These are phyloP conservation scores for Rhagium mordax DNA, from an alignment of 2,888 invertebrate genomes.

Conservation along the genomic window DNA sequence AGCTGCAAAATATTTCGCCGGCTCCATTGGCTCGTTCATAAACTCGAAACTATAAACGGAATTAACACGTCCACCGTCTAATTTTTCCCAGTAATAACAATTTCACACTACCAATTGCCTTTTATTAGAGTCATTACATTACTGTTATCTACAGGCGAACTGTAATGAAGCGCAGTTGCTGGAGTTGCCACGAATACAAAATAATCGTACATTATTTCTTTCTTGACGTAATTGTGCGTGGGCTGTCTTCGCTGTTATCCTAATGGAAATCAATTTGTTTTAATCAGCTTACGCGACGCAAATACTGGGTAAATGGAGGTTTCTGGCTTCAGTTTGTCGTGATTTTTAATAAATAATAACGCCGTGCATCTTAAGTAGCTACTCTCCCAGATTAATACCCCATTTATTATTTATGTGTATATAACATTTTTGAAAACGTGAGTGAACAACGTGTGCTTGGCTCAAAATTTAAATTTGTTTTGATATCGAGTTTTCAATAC, in stretches of 20 bases:
- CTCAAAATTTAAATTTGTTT: no score
- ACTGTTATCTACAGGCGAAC: neutral
- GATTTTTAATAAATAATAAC: neutral
- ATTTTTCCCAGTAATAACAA: neutral
- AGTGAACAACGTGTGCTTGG: no score
- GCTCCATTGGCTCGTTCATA: neutral
- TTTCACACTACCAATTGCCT: neutral
- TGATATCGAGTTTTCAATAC: no score
- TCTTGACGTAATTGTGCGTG: conserved; percentile 28
- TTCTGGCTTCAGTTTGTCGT: neutral
- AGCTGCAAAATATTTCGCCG: neutral
- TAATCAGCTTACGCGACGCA: conserved; percentile 11
- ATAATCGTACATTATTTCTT: conserved; percentile 16
- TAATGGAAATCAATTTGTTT: conserved; percentile 37
- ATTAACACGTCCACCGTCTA: neutral
- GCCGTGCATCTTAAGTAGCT: no score
- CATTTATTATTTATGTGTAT: no score
- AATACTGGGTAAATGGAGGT: neutral
- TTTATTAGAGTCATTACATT: neutral
- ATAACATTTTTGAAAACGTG: no score
- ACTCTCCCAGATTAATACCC: no score
- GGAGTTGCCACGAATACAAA: neutral
- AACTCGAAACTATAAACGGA: conserved; percentile 2
- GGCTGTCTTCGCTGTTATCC: conserved; percentile 24
- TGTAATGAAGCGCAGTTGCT: conserved; percentile 9